Evolutionary conservation across 2,888 invertebrate species (phyloP).

Genomic region (Cheilosia vulpina): DNA sequence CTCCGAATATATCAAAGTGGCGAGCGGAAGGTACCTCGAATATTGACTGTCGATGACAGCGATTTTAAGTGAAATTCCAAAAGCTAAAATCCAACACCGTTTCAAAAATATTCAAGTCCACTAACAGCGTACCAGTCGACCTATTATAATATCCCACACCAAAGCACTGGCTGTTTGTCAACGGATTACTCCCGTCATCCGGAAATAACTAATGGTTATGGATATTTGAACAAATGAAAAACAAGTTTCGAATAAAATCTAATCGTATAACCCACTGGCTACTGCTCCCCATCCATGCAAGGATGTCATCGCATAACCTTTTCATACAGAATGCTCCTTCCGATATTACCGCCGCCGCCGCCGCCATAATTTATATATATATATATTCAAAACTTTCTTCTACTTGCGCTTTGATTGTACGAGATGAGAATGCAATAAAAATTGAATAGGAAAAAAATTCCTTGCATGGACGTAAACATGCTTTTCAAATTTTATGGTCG

Average conservation of each 20-base stretch:
- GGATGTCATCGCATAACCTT: background rate
- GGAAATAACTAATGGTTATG: slow-evolving; percentile 18
- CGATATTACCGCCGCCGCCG: background rate
- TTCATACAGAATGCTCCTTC: slow-evolving; percentile 6
- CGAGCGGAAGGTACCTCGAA: too few relatives aligned
- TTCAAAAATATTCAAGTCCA: too few relatives aligned
- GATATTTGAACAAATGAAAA: slow-evolving; percentile 21
- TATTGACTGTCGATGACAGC: too few relatives aligned
- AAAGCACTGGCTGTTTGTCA: too few relatives aligned
- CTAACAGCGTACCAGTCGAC: too few relatives aligned
- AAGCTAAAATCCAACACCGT: too few relatives aligned
- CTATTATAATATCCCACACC: too few relatives aligned
- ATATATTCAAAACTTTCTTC: slow-evolving; percentile 20
- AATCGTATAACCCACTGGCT: background rate
- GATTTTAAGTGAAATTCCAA: too few relatives aligned
- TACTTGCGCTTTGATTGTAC: slow-evolving; percentile 55
- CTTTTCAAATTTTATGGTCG: slow-evolving; percentile 54
- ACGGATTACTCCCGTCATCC: slow-evolving; percentile 11
- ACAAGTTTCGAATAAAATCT: slow-evolving; percentile 7
- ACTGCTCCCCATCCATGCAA: background rate
- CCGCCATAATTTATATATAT: background rate
- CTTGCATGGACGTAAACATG: slow-evolving; percentile 45
- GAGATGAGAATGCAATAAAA: slow-evolving; percentile 66
- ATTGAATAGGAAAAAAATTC: slow-evolving; percentile 52
- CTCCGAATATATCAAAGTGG: too few relatives aligned